Evolutionary conservation across 2,797 vertebrate genomes (phyloP).

Genomic region (Coregonus suidteri): DNA sequence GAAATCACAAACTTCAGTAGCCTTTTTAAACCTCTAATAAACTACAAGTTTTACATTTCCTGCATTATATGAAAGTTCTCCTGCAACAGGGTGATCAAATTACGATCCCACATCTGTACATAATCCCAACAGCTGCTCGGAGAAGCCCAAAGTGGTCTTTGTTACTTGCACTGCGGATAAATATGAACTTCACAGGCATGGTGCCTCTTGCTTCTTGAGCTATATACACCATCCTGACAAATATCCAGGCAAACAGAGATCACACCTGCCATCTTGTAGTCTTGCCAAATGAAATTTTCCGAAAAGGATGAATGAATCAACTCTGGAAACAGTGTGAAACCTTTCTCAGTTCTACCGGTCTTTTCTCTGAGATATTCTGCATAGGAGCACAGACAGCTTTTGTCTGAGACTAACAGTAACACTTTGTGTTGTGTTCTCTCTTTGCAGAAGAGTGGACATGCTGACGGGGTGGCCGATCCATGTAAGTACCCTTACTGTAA

Average conservation of each 20-base stretch:
- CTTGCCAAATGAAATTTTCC: constrained; percentile 36
- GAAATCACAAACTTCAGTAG: too few relatives aligned
- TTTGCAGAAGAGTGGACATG: constrained; percentile 70
- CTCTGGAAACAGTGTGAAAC: constrained; percentile 11
- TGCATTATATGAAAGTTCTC: too few relatives aligned
- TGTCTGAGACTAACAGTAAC: constrained; percentile 62
- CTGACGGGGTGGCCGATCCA: constrained; percentile 67
- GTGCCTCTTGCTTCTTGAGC: neutral
- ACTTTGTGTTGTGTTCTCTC: constrained; percentile 62
- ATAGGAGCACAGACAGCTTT: constrained; percentile 47
- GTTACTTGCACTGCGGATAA: neutral
- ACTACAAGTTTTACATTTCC: too few relatives aligned
- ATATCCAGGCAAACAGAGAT: constrained; percentile 22
- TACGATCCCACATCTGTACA: too few relatives aligned
- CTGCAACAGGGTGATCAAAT: too few relatives aligned
- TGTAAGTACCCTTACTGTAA: constrained; percentile 70
- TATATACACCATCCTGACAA: constrained; percentile 8
- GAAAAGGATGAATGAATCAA: constrained; percentile 37
- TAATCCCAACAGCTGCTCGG: neutral
- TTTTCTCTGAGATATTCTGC: constrained; percentile 2
- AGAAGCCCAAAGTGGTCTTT: neutral
- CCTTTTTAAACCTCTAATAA: too few relatives aligned
- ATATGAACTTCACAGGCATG: constrained; percentile 3
- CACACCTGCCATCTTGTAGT: constrained; percentile 27
- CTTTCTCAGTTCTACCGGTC: neutral